Percentiles rank a stretch among this genome's conserved stretches.
Evolutionary conservation across 2,113 vertebrate genomes (phyloP).

Genomic region (Pristiophorus japonicus): DNA sequence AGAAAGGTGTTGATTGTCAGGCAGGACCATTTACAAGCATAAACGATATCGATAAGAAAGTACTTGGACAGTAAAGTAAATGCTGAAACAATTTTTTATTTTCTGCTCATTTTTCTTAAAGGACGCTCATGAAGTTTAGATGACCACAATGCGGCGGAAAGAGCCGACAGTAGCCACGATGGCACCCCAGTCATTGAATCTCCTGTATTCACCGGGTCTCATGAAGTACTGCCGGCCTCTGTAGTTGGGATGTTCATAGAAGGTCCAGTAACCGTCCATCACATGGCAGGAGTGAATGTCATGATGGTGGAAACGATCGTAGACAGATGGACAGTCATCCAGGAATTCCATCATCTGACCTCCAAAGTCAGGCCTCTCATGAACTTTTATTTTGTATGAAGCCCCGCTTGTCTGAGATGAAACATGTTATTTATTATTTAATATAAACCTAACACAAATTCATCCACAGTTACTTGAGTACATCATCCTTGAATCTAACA

Average conservation of each 20-base stretch:
- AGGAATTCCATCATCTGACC: slow-evolving; percentile 11
- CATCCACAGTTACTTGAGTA: background rate
- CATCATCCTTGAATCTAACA: background rate
- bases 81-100: background rate
- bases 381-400: background rate
- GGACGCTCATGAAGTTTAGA: background rate
- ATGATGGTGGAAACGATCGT: background rate
- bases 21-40: background rate
- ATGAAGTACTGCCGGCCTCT: slow-evolving; percentile 12
- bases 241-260: slow-evolving; percentile 26
- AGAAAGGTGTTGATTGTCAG: background rate
- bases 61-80: background rate
- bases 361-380: slow-evolving; percentile 1
- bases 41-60: background rate
- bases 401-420: background rate
- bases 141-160: background rate
- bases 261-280: slow-evolving; percentile 19
- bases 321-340: slow-evolving; percentile 22
- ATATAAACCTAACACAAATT: background rate
- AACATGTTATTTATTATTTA: background rate
- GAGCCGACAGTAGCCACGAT: background rate
- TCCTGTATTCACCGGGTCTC: slow-evolving; percentile 8
- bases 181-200: slow-evolving; percentile 10
- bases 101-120: background rate
- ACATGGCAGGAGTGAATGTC: slow-evolving; percentile 26